Evolutionary conservation across 1,140 invertebrate species (phyloP), one percentile per base, ranked within the genome.

Genomic region (Aphaenogaster floridana): DNA sequence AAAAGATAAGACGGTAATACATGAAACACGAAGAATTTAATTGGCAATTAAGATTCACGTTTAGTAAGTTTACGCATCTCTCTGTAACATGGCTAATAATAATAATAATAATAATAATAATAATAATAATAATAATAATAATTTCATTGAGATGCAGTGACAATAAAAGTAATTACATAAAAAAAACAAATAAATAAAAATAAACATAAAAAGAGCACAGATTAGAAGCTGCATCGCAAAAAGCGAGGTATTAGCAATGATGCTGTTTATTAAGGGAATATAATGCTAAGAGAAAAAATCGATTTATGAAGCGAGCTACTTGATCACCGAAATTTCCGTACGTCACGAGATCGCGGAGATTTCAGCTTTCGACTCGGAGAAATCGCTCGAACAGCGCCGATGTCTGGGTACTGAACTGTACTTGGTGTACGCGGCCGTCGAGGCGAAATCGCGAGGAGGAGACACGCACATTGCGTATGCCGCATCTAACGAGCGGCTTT

Each of bases 381-480:
- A 86, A 86, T 39, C 45, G 64, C 36, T 78, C 48, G 72, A 15
- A 74, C 36, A 88, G 54, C 48, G 66, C 64, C 57, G 63, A 59
- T 57, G 87, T 68, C 52, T 39, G 42, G 42, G 36, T 45, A 57
- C 69, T 36, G 64, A 57, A 64, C 54, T 15, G 45, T 28, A 28
- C 28, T 28, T 28, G 42, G 42, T 45, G 15, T 21, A 39, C 7
- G 68, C 59, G 61, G 39, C 59, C 88, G 83, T 64, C 45, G 83
- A 90, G 68, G 89, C 87, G 87, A 78, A 91, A 89, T 91, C 68
- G 36, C 76, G 45, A 89, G 39, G 71, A 86, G 90, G 90, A 91
- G 84, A 91, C 90, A 91, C 90, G 90, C 87, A 77, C 45, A 48
- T 59, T 91, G 90, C 87, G 80, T 91, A 69, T 89, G 87, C 89